Base-by-base conservation (phyloP, 1,140 invertebrate species). In the Anoplolepis gracilipes region DNA sequence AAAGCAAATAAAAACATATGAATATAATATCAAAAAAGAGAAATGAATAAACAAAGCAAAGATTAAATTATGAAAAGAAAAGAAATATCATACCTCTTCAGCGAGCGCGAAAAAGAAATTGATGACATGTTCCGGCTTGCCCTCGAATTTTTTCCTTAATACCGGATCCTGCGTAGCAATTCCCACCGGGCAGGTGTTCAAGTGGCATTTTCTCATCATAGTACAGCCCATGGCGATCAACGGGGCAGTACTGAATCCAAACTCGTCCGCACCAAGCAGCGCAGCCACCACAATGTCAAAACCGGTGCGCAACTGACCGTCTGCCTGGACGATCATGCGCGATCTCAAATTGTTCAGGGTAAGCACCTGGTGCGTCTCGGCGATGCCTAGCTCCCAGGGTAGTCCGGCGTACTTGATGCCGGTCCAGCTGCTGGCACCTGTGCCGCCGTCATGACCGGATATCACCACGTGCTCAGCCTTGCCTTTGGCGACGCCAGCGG, bases 131-230 rank as follows among this genome's bases (percentile, higher is more conserved):
- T 99, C 99, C 0, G 99, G 99, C 93, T 99, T 98, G 39, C 99
- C 99, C 30, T 97, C 98, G 95, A 99, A 99, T 94, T 99, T 99
- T 92, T 98, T 98, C 30, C 99, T 96, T 25, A 99, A 95, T 19
- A 97, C 96, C 0, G 99, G 99, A 96, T 99, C 99, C 95, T 99
- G 98, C 0, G 99, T 99, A 2, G 99, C 99, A 91, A 99, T 98
- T 85, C 99, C 99, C 73, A 99, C 99, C 0, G 99, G 99, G 92
- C 99, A 99, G 33, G 99, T 99, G 95, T 99, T 99, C 79, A 99
- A 95, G 95, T 99, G 99, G 94, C 99, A 99, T 94, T 99, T 99
- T 72, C 99, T 96, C 99, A 99, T 99, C 99, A 99, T 99, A 8
- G 99, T 99, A 93, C 99, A 99, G 11, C 99, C 97, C 94, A 99